Evolutionary conservation across 2,888 invertebrate species (phyloP).

Genomic region (Nematopogon swammerdamellus): DNA sequence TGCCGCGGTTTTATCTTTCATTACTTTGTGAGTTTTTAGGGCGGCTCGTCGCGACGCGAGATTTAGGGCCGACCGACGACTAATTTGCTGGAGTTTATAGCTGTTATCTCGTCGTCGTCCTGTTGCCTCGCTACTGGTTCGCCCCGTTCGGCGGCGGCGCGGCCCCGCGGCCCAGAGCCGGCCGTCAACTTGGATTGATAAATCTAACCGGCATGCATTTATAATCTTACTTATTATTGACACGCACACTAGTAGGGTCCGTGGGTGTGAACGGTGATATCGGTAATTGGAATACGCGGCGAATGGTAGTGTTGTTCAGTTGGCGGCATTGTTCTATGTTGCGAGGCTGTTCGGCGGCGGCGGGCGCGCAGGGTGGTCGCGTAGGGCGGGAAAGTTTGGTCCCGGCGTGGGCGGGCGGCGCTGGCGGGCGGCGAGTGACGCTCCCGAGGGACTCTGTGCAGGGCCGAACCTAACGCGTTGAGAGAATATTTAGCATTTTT

Average conservation of each 20-base stretch:
- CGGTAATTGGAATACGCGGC: background rate
- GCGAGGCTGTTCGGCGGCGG: background rate
- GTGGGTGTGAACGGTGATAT: too few species aligned
- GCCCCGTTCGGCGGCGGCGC: too few species aligned
- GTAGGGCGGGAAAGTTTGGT: background rate
- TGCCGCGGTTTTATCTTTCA: constrained; percentile 45
- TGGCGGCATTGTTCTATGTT: background rate
- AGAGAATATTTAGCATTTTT: background rate
- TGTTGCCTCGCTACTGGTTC: too few species aligned
- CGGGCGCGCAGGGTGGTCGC: background rate
- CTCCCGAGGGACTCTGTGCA: background rate
- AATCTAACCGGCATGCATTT: too few species aligned
- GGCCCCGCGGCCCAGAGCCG: too few species aligned
- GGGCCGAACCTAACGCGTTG: background rate
- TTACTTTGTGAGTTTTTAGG: constrained; percentile 43
- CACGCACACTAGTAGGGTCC: too few species aligned
- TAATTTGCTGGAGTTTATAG: background rate
- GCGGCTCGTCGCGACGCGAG: constrained; percentile 17
- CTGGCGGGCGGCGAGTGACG: background rate
- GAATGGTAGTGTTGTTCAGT: background rate
- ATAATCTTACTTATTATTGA: too few species aligned
- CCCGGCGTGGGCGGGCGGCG: background rate
- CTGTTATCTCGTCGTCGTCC: background rate
- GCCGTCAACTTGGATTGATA: too few species aligned
- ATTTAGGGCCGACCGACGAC: background rate